phyloP scores from a whole-genome alignment of 2,113 vertebrate genomes.

The Phylloscopus whistleri region DNA sequence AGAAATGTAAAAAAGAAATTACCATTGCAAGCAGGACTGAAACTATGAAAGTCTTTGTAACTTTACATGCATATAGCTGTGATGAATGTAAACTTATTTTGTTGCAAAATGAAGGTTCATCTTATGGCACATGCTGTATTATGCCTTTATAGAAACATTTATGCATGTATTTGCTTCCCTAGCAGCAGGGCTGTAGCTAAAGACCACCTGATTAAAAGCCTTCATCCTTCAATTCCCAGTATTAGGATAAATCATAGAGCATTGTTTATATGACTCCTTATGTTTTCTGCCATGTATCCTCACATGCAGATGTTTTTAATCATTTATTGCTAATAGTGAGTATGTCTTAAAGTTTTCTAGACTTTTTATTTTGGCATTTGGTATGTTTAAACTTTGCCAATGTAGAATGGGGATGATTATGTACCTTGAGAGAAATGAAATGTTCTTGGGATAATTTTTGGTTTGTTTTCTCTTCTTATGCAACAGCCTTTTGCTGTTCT shows the following conservation, averaged over 20 bases:
- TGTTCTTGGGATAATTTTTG: neutral
- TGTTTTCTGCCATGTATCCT: conserved; percentile 9
- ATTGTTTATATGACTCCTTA: conserved; percentile 4
- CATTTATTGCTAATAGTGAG: neutral
- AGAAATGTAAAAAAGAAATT: neutral
- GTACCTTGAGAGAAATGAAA: neutral
- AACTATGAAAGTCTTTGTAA: neutral
- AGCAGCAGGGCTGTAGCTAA: neutral
- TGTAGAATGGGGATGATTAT: neutral
- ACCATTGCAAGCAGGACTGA: neutral
- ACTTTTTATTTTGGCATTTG: neutral
- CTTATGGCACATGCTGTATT: neutral
- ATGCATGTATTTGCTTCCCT: neutral
- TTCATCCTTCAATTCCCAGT: neutral
- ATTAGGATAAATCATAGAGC: neutral
- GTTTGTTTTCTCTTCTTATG: neutral
- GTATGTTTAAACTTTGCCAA: neutral
- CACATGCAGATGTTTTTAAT: conserved; percentile 26
- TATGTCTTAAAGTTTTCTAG: neutral
- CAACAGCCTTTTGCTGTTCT: neutral
- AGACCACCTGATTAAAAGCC: neutral
- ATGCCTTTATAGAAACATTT: neutral
- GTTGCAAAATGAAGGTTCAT: neutral
- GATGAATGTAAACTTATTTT: neutral
- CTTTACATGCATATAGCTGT: neutral